A percentile compares a stretch with the other conserved stretches of the same genome.
phyloP scores from a whole-genome alignment of 1,140 invertebrate species.

The Dreissena polymorpha region DNA sequence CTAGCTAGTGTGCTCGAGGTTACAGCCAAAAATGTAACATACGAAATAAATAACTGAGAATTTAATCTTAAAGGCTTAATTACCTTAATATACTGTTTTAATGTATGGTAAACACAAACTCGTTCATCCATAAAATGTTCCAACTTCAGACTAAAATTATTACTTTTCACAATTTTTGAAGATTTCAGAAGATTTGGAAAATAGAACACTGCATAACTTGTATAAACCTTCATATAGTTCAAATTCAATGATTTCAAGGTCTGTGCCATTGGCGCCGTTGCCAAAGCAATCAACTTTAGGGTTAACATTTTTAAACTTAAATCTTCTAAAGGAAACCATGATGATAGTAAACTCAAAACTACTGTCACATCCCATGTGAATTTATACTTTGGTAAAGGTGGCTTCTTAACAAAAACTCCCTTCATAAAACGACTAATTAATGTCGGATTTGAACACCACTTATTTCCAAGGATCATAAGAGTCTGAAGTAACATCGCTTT shows the following conservation, averaged over 20 bases:
- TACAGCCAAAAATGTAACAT: constrained; percentile 20
- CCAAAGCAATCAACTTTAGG: constrained; percentile 10
- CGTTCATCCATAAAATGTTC: constrained; percentile 15
- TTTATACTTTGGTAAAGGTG: constrained; percentile 11
- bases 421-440: constrained; percentile 13
- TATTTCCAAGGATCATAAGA: not conserved
- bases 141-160: constrained; percentile 5
- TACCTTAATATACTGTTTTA: constrained; percentile 8
- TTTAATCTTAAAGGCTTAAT: not conserved
- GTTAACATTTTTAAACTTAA: constrained; percentile 33
- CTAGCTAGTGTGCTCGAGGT: constrained; percentile 31
- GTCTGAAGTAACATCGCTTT: constrained; percentile 21
- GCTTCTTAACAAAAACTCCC: constrained; percentile 15
- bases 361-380: constrained; percentile 27
- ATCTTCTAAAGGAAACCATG: not conserved
- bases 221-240: not conserved
- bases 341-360: constrained; percentile 9
- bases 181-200: constrained; percentile 16
- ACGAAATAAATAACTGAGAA: constrained; percentile 21
- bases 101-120: constrained; percentile 32
- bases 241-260: constrained; percentile 19
- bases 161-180: not conserved
- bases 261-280: constrained; percentile 17
- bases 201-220: not conserved
- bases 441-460: constrained; percentile 1